Evolutionary conservation across 2,888 invertebrate genomes (phyloP).

Genomic region (Acrobasis repandana): DNA sequence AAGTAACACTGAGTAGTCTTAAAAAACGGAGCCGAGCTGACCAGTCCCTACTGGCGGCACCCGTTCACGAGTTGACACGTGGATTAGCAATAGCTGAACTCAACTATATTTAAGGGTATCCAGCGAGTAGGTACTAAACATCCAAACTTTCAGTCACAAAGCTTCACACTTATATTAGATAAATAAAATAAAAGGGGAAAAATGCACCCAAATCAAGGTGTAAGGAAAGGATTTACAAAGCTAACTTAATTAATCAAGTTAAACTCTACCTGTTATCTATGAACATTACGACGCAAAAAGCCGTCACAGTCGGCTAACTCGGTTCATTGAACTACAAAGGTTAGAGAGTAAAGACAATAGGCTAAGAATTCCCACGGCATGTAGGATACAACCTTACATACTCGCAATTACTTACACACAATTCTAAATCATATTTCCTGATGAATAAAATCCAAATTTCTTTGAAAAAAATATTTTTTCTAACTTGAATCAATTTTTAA

Average conservation of each 20-base stretch:
- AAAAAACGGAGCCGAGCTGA: too few species aligned
- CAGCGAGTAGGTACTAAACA: too few species aligned
- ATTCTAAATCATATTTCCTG: slow-evolving; percentile 34
- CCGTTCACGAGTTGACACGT: too few species aligned
- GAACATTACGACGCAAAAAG: slow-evolving; percentile 26
- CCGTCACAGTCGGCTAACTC: slow-evolving; percentile 29
- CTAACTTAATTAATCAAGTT: background rate
- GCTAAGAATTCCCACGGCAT: slow-evolving; percentile 61
- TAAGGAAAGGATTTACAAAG: too few species aligned
- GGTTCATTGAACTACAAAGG: slow-evolving; percentile 65
- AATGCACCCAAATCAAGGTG: too few species aligned
- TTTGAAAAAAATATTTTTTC: slow-evolving; percentile 4
- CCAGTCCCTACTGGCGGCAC: too few species aligned
- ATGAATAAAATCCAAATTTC: slow-evolving; percentile 4
- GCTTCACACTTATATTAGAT: too few species aligned
- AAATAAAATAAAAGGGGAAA: too few species aligned
- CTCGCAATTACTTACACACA: slow-evolving; percentile 26
- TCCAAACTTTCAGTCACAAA: too few species aligned
- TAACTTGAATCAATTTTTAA: slow-evolving; percentile 24
- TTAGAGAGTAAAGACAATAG: slow-evolving; percentile 65
- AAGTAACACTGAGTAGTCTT: too few species aligned
- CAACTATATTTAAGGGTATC: too few species aligned
- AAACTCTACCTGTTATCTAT: slow-evolving; percentile 8
- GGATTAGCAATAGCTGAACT: too few species aligned
- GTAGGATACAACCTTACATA: slow-evolving; percentile 37